Conservation (phyloP, 2,888 invertebrate genomes). For the Adineta ricciae region DNA sequence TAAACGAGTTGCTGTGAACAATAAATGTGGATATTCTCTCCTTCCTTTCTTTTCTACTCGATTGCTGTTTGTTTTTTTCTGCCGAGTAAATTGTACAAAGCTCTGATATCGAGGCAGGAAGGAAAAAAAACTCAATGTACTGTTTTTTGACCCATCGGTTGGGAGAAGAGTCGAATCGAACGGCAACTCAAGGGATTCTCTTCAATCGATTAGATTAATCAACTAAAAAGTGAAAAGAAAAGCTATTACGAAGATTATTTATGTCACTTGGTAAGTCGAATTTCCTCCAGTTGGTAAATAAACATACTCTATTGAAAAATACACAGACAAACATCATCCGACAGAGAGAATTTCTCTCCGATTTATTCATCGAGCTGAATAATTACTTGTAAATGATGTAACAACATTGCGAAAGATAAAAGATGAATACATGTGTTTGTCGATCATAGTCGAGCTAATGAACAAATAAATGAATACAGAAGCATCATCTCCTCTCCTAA, state of each 20-base stretch:
- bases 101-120: background rate
- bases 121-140: background rate
- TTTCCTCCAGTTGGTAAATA: background rate
- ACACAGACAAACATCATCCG: background rate
- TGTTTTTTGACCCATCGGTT: background rate
- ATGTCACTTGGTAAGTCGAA: background rate
- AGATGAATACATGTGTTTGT: background rate
- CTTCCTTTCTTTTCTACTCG: background rate
- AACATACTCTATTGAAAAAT: background rate
- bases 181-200: background rate
- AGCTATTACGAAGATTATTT: background rate
- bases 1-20: background rate
- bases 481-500: background rate
- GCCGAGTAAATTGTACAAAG: background rate
- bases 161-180: background rate
- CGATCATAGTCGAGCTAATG: background rate
- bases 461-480: conserved; percentile 1
- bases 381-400: background rate
- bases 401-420: background rate
- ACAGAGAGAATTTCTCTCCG: background rate
- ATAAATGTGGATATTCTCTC: background rate
- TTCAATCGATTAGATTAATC: background rate
- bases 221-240: background rate
- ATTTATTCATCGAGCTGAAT: background rate
- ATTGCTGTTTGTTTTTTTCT: too few relatives aligned